These are phyloP conservation scores for Lonchura striata DNA, from an alignment of 2,113 vertebrate species.

Conservation along the genomic window DNA sequence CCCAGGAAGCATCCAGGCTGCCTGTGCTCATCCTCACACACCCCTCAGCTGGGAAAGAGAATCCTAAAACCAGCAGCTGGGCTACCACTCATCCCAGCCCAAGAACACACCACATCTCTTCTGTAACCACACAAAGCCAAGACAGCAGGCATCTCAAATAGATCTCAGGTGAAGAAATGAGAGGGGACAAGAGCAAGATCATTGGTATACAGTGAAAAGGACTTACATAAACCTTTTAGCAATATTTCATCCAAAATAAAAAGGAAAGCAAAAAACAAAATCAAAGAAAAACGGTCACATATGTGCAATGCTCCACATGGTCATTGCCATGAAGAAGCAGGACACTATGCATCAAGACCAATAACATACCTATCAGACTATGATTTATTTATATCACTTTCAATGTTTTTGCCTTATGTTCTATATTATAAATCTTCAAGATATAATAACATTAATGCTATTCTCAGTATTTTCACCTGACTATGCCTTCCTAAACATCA, in stretches of 20 bases:
- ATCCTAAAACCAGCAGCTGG: background rate
- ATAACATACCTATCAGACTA: background rate
- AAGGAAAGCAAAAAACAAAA: background rate
- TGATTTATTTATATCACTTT: background rate
- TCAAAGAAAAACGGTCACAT: background rate
- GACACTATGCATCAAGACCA: background rate
- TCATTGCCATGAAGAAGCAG: background rate
- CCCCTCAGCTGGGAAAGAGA: rapidly evolving
- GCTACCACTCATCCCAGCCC: background rate
- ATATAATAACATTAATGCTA: background rate
- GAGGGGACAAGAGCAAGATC: background rate
- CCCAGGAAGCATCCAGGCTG: background rate
- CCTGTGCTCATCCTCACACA: rapidly evolving
- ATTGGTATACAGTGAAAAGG: background rate
- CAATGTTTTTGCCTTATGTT: background rate
- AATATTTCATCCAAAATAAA: background rate
- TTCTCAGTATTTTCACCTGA: background rate
- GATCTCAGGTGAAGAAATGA: background rate
- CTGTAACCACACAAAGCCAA: background rate
- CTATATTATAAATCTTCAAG: background rate
- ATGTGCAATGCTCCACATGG: background rate
- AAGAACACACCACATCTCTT: rapidly evolving
- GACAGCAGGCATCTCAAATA: background rate
- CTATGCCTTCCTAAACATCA: background rate
- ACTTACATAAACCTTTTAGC: background rate